Evolutionary conservation across 2,888 invertebrate species (phyloP), one percentile per base, ranked within the genome.

Genomic region (Ennomos fuscantarius): DNA sequence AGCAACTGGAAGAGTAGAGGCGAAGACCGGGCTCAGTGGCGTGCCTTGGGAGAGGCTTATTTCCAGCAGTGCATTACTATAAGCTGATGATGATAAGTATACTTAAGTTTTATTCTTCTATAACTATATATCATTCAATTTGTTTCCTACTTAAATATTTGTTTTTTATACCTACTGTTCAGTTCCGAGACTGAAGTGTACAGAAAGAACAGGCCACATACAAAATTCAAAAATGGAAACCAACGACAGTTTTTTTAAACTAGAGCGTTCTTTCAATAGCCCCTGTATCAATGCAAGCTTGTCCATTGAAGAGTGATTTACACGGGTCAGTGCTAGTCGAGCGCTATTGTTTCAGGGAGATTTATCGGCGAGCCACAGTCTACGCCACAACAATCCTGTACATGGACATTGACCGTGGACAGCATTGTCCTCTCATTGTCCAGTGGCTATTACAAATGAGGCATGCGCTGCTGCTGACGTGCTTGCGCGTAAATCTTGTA

Each of bases 341-440:
- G 72, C 74, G 78, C 88, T 84, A 89, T 91, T 90, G 90, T 91
- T 88, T 88, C 79, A 78, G 74, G 72, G 73, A 80, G 79, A 91
- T 90, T 90, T 91, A 91, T 90, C 74, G 81, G 74, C 74, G 65
- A 9, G 62, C 59, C 32, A 69, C 76, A 76, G 73, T 48, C 71
- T 76, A 70, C 70, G 70, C 74, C 76, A 79, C 77, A 82, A 84
- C 84, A 86, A 85, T 87, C 82, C 87, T 83, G 81, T 78, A 78
- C 73, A 81, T 81, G 81, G 83, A 81, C 74, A 71, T 69, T 74
- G 74, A 70, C 70, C 72, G 72, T 66, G 70, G 67, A 56, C 68
- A 65, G 63, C 69, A 79, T 82, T 82, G 81, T 80, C 74, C 69
- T 12, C 52, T 58, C 44, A 53, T 58, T 58, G 58, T 58, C 33